Percentiles rank a stretch among this genome's conserved stretches.
phyloP scores from a whole-genome alignment of 2,113 vertebrate species.

The Rynchops niger region DNA sequence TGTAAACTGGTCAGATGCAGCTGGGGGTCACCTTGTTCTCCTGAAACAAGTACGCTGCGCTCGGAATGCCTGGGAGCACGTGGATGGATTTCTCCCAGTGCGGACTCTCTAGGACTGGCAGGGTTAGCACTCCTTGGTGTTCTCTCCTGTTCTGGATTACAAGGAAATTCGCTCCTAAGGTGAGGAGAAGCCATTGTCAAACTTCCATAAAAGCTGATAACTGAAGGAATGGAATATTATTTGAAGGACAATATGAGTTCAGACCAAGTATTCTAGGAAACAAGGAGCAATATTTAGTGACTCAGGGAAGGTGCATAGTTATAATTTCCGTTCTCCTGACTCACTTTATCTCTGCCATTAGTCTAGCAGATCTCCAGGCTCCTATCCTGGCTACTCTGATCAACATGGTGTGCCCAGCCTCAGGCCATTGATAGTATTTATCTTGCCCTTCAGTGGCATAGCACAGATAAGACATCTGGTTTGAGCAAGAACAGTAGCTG shows the following conservation, averaged over 20 bases:
- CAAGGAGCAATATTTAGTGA: neutral
- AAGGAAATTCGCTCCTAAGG: neutral
- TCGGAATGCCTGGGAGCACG: slow-evolving; percentile 15
- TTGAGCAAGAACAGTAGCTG: neutral
- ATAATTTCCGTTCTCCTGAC: neutral
- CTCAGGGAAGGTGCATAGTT: neutral
- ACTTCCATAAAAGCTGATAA: neutral
- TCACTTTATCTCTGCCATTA: neutral
- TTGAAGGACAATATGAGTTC: neutral
- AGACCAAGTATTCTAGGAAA: neutral
- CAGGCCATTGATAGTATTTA: neutral
- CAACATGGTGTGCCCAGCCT: neutral
- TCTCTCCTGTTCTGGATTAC: neutral
- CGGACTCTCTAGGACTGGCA: neutral
- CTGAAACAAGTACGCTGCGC: slow-evolving; percentile 68
- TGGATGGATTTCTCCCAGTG: neutral
- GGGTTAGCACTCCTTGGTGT: neutral
- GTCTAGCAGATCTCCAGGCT: neutral
- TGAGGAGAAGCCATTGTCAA: neutral
- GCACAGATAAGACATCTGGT: neutral
- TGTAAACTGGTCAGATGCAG: slow-evolving; percentile 73
- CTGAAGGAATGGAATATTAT: neutral
- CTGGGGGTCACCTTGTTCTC: slow-evolving; percentile 82
- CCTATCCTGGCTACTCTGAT: neutral
- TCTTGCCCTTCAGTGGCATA: neutral